These are phyloP conservation scores for Incurvaria masculella DNA, from an alignment of 2,888 invertebrate genomes.

Conservation along the genomic window DNA sequence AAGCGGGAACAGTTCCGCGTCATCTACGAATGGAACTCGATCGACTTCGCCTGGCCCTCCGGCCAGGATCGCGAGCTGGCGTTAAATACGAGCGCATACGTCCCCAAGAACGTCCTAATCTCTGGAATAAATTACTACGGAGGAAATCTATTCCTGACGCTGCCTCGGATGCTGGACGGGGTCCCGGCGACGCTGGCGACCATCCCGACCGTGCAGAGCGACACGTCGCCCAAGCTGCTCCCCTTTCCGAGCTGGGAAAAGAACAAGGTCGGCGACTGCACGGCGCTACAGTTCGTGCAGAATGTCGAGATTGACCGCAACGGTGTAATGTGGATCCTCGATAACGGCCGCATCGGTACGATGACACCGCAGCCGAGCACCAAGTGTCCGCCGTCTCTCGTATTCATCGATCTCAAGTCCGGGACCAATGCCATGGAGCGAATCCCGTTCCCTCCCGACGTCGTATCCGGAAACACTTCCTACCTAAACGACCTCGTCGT, in stretches of 20 bases:
- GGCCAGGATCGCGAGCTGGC: slow-evolving; percentile 53
- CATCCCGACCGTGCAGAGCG: slow-evolving; percentile 46
- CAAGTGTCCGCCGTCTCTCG: slow-evolving; percentile 65
- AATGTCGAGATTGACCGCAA: slow-evolving; percentile 69
- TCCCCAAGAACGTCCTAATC: slow-evolving; percentile 65
- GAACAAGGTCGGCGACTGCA: slow-evolving; percentile 65
- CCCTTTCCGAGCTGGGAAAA: slow-evolving; percentile 72
- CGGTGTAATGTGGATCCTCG: slow-evolving; percentile 67
- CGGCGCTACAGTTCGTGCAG: slow-evolving; percentile 70
- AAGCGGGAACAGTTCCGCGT: slow-evolving; percentile 61
- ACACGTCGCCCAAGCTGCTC: slow-evolving; percentile 56
- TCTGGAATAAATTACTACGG: slow-evolving; percentile 67
- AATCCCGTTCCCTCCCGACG: slow-evolving; percentile 60
- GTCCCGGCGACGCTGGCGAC: slow-evolving; percentile 68
- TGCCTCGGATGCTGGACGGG: slow-evolving; percentile 68
- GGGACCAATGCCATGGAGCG: slow-evolving; percentile 53
- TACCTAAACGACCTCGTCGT: slow-evolving; percentile 72
- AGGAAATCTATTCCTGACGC: slow-evolving; percentile 62
- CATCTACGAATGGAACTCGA: slow-evolving; percentile 68
- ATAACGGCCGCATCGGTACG: slow-evolving; percentile 64
- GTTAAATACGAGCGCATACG: slow-evolving; percentile 55
- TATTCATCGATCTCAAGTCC: slow-evolving; percentile 63
- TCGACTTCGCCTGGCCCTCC: slow-evolving; percentile 67
- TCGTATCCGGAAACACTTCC: slow-evolving; percentile 55
- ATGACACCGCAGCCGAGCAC: slow-evolving; percentile 49